Percentiles rank a stretch among this genome's conserved stretches.
Conservation (phyloP, 2,797 vertebrate genomes). For the Falco berigora region DNA sequence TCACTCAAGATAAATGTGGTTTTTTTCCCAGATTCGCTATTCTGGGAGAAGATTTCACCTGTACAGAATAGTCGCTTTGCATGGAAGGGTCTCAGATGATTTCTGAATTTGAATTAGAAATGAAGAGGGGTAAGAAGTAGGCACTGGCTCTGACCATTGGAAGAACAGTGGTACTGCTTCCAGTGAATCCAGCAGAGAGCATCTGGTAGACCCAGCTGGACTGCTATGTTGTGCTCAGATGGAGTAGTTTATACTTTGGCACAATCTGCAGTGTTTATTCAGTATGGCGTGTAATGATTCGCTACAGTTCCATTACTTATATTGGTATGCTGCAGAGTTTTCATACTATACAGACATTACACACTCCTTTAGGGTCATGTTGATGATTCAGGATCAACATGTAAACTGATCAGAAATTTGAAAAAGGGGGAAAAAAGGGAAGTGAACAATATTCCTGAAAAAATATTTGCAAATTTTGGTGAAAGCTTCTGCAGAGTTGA, state of each 20-base stretch:
- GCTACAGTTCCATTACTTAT: not conserved
- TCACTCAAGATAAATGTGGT: not conserved
- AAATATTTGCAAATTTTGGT: not conserved
- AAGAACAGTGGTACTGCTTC: not conserved
- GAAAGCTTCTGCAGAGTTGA: not conserved
- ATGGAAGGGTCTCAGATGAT: not conserved
- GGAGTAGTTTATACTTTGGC: not conserved
- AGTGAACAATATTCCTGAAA: not conserved
- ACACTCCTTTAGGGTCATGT: not conserved
- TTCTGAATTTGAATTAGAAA: not conserved
- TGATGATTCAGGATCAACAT: not conserved
- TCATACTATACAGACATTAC: not conserved
- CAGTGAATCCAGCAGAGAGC: not conserved
- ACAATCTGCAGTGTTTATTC: not conserved
- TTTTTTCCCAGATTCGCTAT: not conserved
- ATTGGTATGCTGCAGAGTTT: not conserved
- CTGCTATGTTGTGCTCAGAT: not conserved
- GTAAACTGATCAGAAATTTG: not conserved
- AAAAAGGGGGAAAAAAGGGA: not conserved
- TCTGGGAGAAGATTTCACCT: not conserved
- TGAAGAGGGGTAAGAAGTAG: not conserved
- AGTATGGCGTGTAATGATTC: not conserved
- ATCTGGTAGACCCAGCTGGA: not conserved
- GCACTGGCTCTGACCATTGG: not conserved
- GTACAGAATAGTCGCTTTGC: not conserved